These are phyloP conservation scores for Noturus placidus DNA, from an alignment of 2,113 vertebrate genomes.

Conservation along the genomic window DNA sequence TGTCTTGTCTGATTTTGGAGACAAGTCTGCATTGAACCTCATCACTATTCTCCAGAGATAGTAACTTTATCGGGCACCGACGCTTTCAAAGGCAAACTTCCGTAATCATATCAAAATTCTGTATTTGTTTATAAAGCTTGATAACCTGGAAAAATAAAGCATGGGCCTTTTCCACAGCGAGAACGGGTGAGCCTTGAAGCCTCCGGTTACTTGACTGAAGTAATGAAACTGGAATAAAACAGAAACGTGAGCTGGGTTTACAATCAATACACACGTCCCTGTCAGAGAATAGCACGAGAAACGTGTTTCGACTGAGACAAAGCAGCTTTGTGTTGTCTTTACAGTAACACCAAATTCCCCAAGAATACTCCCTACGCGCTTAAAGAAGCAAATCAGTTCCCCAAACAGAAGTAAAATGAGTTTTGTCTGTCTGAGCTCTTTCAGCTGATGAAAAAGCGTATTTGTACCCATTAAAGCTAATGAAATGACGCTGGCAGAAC, in stretches of 20 bases:
- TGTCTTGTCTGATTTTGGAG: neutral
- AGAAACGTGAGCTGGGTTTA: neutral
- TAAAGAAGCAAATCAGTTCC: neutral
- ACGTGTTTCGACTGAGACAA: neutral
- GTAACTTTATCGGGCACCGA: neutral
- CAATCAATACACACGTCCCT: neutral
- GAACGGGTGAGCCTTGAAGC: neutral
- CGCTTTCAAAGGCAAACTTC: neutral
- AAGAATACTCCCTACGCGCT: neutral
- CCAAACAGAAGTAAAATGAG: neutral
- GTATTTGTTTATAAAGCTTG: neutral
- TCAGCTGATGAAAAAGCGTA: neutral
- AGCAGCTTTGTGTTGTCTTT: neutral
- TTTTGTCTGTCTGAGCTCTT: neutral
- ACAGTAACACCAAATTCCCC: neutral
- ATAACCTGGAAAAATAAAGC: neutral
- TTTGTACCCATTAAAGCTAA: conserved; percentile 18
- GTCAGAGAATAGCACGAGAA: neutral
- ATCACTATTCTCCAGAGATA: neutral
- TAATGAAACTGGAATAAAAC: neutral
- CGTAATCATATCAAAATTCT: neutral
- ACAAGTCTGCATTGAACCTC: neutral
- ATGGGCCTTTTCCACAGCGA: neutral
- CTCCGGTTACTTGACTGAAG: neutral
- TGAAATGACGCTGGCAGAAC: neutral